A percentile compares a stretch with the other conserved stretches of the same genome.
Conservation (phyloP, 2,113 vertebrate genomes). For the Mustelus asterias region DNA sequence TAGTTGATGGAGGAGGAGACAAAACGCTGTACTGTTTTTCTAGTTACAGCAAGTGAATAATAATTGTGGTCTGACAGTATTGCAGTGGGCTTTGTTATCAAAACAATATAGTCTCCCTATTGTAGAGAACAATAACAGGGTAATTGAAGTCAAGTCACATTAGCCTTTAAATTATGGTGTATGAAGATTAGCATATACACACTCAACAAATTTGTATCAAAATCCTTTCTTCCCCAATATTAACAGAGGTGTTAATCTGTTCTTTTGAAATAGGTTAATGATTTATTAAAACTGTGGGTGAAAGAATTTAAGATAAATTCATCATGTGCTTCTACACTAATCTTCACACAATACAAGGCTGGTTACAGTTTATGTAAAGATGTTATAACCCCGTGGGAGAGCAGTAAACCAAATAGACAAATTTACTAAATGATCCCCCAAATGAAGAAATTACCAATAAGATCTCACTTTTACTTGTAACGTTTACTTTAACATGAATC, state of each 20-base stretch:
- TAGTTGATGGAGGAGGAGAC: background rate
- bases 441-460: too few species aligned
- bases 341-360: too few species aligned
- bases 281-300: background rate
- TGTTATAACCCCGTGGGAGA: too few species aligned
- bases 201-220: background rate
- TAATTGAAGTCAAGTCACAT: background rate
- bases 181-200: background rate
- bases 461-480: too few species aligned
- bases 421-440: too few species aligned
- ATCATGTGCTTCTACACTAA: background rate
- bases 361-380: background rate
- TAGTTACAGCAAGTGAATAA: constrained; percentile 11
- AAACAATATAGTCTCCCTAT: background rate
- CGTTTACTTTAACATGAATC: too few species aligned
- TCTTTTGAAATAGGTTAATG: background rate
- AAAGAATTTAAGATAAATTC: background rate
- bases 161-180: background rate
- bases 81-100: background rate
- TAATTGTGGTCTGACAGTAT: background rate
- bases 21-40: background rate
- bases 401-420: too few species aligned
- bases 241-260: background rate
- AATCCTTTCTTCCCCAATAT: background rate
- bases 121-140: background rate